These are phyloP conservation scores for Parasteatoda tepidariorum DNA, from an alignment of 1,140 invertebrate species.

Conservation along the genomic window DNA sequence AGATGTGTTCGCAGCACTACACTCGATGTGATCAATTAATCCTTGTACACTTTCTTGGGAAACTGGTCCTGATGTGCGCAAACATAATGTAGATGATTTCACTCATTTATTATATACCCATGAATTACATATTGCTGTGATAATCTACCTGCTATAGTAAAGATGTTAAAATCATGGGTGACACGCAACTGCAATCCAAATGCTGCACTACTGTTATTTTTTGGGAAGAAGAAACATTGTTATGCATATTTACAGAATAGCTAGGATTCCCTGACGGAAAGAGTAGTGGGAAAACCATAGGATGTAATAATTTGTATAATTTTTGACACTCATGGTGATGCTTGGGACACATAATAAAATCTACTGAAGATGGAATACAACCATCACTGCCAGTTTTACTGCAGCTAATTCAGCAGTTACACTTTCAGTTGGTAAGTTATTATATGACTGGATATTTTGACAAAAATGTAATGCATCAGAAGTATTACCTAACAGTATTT, in stretches of 20 bases:
- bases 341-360: neutral
- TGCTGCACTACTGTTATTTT: too few species aligned
- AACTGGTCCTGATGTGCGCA: constrained; percentile 43
- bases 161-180: neutral
- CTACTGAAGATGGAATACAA: neutral
- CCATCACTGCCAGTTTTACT: neutral
- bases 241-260: neutral
- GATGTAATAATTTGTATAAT: neutral
- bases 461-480: neutral
- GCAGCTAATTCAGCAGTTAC: neutral
- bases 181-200: neutral
- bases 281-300: neutral
- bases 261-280: neutral
- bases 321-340: neutral
- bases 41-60: constrained; percentile 21
- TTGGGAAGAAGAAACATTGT: too few species aligned
- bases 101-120: constrained; percentile 45
- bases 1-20: neutral
- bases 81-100: constrained; percentile 22
- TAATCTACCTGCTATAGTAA: constrained; percentile 57
- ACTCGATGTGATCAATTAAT: constrained; percentile 12
- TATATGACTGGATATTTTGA: neutral
- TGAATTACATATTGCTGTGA: constrained; percentile 59
- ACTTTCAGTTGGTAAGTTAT: neutral
- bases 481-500: neutral